Base-by-base conservation (phyloP, 2,888 invertebrate genomes). In the Automeris io region DNA sequence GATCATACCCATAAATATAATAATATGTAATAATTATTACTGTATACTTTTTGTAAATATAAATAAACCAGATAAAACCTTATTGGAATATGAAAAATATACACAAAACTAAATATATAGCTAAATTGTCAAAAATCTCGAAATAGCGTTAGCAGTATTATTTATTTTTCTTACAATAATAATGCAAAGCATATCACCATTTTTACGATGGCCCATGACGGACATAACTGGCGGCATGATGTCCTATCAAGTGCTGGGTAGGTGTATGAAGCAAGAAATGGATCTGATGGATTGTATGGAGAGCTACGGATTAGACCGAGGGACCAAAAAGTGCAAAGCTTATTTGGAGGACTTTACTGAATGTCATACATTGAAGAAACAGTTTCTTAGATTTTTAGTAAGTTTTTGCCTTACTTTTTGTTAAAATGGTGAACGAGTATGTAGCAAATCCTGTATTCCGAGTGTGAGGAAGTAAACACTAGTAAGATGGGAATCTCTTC, bases 211-310 rank as follows among this genome's bases (percentile, higher is more conserved):
- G 1, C 92, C 93, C 0, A 83, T 92, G 11, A 92, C 92, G 0
- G 94, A 94, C 67, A 54, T 93, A 24, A 91, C 91, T 2, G 91
- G 90, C 6, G 77, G 87, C 5, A 45, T 92, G 18, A 50, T 90
- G 7, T 91, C 88, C 40, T 88, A 91, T 49, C 93, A 93, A 63
- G 71, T 88, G 49, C 73, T 88, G 46, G 90, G 89, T 3, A 61
- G 73, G 7, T 95, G 95, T 61, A 89, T 87, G 1, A 72, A 82
- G 26, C 76, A 91, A 49, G 94, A 95, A 75, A 76, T 93, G 81
- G 85, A 88, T 25, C 78, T 90, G 59, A 88, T 92, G 73, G 92
- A 94, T 47, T 95, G 95, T 56, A 55, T 93, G 34, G 94, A 95
- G 54, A 93, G 92, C 0, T 94, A 95, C 51, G 95, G 95, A 2